Evolutionary conservation across 2,113 vertebrate species (phyloP).

Genomic region (Erythrocercus mccallii): DNA sequence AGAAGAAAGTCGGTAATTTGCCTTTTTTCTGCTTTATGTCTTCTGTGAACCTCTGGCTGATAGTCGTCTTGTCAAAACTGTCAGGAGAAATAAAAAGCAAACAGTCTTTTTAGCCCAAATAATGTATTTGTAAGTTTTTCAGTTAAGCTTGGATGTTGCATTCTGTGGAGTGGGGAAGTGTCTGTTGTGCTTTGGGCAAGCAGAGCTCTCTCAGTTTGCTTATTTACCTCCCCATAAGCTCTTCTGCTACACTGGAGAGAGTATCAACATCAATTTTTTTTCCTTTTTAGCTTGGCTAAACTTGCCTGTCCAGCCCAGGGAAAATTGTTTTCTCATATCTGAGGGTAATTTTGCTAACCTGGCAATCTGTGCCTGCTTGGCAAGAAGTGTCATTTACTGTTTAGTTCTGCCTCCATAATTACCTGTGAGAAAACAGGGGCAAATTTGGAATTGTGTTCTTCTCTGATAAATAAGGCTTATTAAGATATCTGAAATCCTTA

Average conservation of each 20-base stretch:
- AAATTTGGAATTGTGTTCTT: neutral
- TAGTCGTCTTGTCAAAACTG: constrained; percentile 24
- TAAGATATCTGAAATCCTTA: neutral
- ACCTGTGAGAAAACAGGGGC: neutral
- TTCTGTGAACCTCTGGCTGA: neutral
- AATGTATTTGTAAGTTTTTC: neutral
- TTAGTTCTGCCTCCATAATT: neutral
- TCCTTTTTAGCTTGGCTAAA: neutral
- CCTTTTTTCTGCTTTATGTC: neutral
- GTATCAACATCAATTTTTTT: neutral
- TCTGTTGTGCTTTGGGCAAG: neutral
- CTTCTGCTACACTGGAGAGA: neutral
- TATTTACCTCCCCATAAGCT: neutral
- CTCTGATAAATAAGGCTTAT: neutral
- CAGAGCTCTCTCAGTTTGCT: neutral
- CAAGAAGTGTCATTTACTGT: neutral
- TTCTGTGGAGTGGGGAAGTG: neutral
- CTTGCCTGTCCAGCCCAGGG: neutral
- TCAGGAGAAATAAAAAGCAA: constrained; percentile 3
- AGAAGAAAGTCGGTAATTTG: neutral
- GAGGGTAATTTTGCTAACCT: neutral
- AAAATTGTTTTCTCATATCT: neutral
- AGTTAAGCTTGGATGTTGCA: neutral
- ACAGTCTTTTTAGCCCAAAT: neutral
- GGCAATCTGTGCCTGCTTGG: neutral